Evolutionary conservation across 2,888 invertebrate genomes (phyloP).

Genomic region (Zaprionus lineosus): DNA sequence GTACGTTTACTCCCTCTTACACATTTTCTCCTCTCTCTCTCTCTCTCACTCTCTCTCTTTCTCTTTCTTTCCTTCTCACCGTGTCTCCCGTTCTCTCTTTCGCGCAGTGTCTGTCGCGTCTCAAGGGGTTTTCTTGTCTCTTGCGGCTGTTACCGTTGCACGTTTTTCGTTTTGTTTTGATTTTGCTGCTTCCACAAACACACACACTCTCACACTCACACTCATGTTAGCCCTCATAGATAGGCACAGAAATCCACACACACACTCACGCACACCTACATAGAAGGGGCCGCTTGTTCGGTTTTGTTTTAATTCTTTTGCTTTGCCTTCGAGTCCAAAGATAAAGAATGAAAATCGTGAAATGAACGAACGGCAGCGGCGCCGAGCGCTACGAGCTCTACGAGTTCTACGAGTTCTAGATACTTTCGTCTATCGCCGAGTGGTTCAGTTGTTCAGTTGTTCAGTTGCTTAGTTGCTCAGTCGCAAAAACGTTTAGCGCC

Average conservation of each 20-base stretch:
- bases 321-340: constrained; percentile 55
- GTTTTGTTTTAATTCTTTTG: constrained; percentile 76
- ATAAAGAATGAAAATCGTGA: constrained; percentile 63
- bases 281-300: constrained; percentile 34
- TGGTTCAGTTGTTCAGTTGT: constrained; percentile 7
- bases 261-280: constrained; percentile 17
- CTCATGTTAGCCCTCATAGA: constrained; percentile 9
- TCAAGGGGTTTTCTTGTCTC: constrained; percentile 20
- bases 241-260: constrained; percentile 7
- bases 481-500: constrained; percentile 74
- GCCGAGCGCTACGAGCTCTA: constrained; percentile 13
- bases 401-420: constrained; percentile 72
- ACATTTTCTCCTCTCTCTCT: neutral
- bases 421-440: constrained; percentile 71
- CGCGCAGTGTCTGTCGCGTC: neutral
- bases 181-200: constrained; percentile 63
- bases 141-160: constrained; percentile 60
- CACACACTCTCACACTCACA: constrained; percentile 8
- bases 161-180: constrained; percentile 75
- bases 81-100: neutral
- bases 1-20: too few relatives aligned
- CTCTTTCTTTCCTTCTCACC: neutral
- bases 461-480: constrained; percentile 50
- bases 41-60: neutral
- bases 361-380: constrained; percentile 22